Evolutionary conservation across 2,797 vertebrate species (phyloP).

Genomic region (Microcaecilia unicolor): DNA sequence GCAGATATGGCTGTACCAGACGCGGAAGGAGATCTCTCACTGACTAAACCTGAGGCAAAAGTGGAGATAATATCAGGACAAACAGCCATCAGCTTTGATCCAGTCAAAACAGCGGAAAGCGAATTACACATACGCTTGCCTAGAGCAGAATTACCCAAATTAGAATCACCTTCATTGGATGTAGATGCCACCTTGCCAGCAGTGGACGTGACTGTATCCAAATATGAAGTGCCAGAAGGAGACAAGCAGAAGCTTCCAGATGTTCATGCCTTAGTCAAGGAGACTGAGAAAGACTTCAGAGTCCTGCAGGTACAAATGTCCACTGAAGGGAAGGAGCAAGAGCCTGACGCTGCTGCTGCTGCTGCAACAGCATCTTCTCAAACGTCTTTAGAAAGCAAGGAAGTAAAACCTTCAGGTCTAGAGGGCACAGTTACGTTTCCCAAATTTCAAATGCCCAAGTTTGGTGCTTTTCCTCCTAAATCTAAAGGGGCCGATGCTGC

Average conservation of each 20-base stretch:
- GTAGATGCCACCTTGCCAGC: no score
- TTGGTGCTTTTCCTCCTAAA: constrained; percentile 19
- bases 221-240: no score
- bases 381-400: neutral
- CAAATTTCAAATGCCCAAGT: constrained; percentile 35
- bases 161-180: no score
- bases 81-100: no score
- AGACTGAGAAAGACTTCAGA: no score
- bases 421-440: constrained; percentile 29
- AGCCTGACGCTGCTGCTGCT: neutral
- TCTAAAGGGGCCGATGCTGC: constrained; percentile 3
- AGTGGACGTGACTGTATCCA: no score
- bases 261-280: no score
- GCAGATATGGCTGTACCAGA: no score
- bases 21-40: no score
- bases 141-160: neutral
- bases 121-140: neutral
- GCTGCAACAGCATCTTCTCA: neutral
- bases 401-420: neutral
- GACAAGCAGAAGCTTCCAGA: no score
- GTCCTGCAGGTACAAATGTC: neutral
- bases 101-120: neutral
- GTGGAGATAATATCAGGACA: no score
- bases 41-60: no score
- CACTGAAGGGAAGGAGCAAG: neutral